A percentile compares a stretch with the other conserved stretches of the same genome.
Evolutionary conservation across 2,797 vertebrate species (phyloP).

Genomic region (Darevskia nairensis): DNA sequence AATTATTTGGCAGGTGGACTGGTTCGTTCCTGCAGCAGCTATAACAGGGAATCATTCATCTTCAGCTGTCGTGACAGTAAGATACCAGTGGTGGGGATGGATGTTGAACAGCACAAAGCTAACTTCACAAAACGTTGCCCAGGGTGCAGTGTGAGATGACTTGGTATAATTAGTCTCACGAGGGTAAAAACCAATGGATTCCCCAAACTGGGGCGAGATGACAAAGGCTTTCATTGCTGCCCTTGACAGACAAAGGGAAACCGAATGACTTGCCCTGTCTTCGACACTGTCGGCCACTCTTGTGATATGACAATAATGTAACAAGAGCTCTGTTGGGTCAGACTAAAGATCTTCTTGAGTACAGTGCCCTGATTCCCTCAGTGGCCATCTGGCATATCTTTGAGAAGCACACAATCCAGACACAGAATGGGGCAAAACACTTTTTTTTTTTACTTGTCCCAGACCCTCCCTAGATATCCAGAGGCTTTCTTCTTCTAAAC

Average conservation of each 20-base stretch:
- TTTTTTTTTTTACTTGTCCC: no score
- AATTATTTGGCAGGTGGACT: constrained; percentile 70
- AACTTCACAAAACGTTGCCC: constrained; percentile 76
- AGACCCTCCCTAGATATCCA: no score
- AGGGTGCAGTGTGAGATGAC: constrained; percentile 70
- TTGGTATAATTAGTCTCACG: constrained; percentile 79
- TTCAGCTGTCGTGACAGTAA: constrained; percentile 68
- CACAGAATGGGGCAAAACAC: no score
- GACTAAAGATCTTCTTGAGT: no score
- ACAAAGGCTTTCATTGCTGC: constrained; percentile 64
- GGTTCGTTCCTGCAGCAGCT: constrained; percentile 64
- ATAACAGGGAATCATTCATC: constrained; percentile 67
- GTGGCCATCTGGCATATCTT: no score
- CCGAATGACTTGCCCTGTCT: constrained; percentile 58
- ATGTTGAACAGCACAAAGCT: constrained; percentile 70
- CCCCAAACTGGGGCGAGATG: constrained; percentile 54
- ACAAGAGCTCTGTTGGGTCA: neutral
- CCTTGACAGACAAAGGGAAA: constrained; percentile 69
- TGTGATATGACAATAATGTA: neutral
- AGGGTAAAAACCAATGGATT: constrained; percentile 71
- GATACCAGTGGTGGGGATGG: constrained; percentile 70
- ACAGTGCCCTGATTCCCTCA: no score
- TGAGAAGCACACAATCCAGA: no score
- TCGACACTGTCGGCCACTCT: constrained; percentile 65
- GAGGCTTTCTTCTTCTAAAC: no score